Evolutionary conservation across 1,140 invertebrate genomes (phyloP).

Genomic region (Aphelenchoides fujianensis): DNA sequence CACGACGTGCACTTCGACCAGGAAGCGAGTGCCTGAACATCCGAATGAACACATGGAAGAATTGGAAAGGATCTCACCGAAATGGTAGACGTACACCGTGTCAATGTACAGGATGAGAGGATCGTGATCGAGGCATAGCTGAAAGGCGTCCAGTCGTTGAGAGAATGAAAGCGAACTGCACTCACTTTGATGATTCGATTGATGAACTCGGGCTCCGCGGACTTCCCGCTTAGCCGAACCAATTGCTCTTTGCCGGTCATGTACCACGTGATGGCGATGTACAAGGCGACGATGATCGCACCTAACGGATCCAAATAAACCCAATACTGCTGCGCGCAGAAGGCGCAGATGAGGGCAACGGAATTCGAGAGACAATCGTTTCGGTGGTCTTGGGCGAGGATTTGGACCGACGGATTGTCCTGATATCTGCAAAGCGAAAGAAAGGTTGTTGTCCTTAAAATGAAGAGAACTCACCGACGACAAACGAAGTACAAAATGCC

Average conservation of each 20-base stretch:
- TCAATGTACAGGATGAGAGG: slow-evolving; percentile 63
- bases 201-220: slow-evolving; percentile 59
- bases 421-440: not conserved
- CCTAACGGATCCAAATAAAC: slow-evolving; percentile 65
- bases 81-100: slow-evolving; percentile 66
- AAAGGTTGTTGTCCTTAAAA: slow-evolving; percentile 21
- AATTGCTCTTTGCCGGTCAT: slow-evolving; percentile 52
- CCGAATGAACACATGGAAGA: slow-evolving; percentile 59
- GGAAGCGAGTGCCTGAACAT: slow-evolving; percentile 64
- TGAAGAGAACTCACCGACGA: slow-evolving; percentile 34
- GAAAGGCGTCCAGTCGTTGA: not conserved
- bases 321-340: slow-evolving; percentile 48
- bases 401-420: slow-evolving; percentile 58
- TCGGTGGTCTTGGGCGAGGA: slow-evolving; percentile 64
- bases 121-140: slow-evolving; percentile 63
- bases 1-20: slow-evolving; percentile 59
- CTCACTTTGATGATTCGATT: slow-evolving; percentile 58
- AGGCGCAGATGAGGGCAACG: slow-evolving; percentile 61
- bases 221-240: slow-evolving; percentile 47
- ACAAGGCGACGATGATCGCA: slow-evolving; percentile 61
- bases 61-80: slow-evolving; percentile 55
- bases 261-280: slow-evolving; percentile 22
- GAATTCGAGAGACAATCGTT: slow-evolving; percentile 66
- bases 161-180: not conserved
- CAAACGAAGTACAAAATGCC: slow-evolving; percentile 63